Percentiles rank a stretch among this genome's conserved stretches.
Evolutionary conservation across 2,797 vertebrate species (phyloP).

Genomic region (Podarcis lilfordi): DNA sequence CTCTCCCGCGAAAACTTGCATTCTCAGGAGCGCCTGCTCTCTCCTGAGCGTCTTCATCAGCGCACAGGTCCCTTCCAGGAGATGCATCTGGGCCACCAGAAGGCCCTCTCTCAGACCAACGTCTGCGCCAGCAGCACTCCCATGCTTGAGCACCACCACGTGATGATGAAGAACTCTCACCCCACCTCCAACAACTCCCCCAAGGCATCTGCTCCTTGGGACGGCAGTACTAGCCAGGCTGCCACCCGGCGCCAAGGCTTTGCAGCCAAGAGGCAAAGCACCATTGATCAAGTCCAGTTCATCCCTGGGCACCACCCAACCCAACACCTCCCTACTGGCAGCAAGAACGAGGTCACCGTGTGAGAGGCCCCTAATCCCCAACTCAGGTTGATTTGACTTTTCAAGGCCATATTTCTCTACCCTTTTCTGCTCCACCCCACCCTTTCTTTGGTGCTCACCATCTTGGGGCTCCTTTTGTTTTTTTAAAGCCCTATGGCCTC

Average conservation of each 20-base stretch:
- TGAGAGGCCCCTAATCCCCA: conserved; percentile 62
- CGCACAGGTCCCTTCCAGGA: conserved; percentile 52
- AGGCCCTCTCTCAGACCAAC: conserved; percentile 89
- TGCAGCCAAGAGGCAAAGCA: conserved; percentile 90
- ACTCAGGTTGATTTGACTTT: conserved; percentile 39
- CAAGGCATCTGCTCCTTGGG: conserved; percentile 55
- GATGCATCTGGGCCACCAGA: conserved; percentile 78
- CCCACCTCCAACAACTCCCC: conserved; percentile 77
- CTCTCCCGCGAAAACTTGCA: conserved; percentile 72
- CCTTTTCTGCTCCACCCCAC: conserved; percentile 12
- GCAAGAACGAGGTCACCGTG: conserved; percentile 95
- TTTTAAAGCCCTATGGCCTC: conserved; percentile 5
- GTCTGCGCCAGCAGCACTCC: conserved; percentile 82
- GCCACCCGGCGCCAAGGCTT: conserved; percentile 85
- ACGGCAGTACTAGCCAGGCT: conserved; percentile 75
- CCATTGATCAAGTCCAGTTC: conserved; percentile 93
- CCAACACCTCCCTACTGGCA: conserved; percentile 90
- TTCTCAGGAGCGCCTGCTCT: conserved; percentile 72
- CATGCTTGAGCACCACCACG: conserved; percentile 87
- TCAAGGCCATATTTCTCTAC: conserved; percentile 38
- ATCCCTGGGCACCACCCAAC: conserved; percentile 89
- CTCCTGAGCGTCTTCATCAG: conserved; percentile 68
- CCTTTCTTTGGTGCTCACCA: conserved; percentile 29
- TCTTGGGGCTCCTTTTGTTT: conserved; percentile 5
- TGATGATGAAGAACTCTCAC: conserved; percentile 92